Conservation (phyloP, 2,888 invertebrate species). For the Aelia acuminata region DNA sequence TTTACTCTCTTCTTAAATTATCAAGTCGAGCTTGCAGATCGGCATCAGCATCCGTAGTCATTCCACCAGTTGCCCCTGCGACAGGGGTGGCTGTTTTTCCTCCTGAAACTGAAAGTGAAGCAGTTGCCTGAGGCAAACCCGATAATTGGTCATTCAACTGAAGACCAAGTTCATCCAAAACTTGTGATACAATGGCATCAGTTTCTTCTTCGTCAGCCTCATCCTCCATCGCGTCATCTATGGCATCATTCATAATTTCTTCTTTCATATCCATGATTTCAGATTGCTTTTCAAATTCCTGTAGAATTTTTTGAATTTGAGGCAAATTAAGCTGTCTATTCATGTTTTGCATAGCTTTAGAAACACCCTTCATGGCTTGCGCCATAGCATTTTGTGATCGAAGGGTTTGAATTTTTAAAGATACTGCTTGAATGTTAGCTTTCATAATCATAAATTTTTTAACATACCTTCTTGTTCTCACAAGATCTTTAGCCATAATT, state of each 20-base stretch:
- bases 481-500: conserved; percentile 99
- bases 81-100: conserved; percentile 77
- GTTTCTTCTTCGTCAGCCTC: conserved; percentile 99
- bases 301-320: conserved; percentile 96
- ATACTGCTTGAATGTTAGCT: conserved; percentile 98
- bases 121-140: conserved; percentile 83
- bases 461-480: conserved; percentile 93
- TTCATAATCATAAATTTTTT: conserved; percentile 99
- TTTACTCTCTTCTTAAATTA: conserved; percentile 90
- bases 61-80: conserved; percentile 71
- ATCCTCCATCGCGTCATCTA: conserved; percentile 99
- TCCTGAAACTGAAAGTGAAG: conserved; percentile 73
- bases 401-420: conserved; percentile 96
- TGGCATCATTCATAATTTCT: conserved; percentile 99
- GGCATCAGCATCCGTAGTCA: conserved; percentile 89
- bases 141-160: conserved; percentile 94
- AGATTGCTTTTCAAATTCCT: conserved; percentile 99
- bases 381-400: conserved; percentile 99
- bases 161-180: conserved; percentile 96
- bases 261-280: conserved; percentile 99
- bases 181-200: conserved; percentile 95
- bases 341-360: conserved; percentile 98
- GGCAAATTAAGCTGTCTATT: conserved; percentile 96
- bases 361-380: conserved; percentile 98
- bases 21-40: conserved; percentile 97